Evolutionary conservation across 1,140 invertebrate species (phyloP).

Genomic region (Octopus sinensis): DNA sequence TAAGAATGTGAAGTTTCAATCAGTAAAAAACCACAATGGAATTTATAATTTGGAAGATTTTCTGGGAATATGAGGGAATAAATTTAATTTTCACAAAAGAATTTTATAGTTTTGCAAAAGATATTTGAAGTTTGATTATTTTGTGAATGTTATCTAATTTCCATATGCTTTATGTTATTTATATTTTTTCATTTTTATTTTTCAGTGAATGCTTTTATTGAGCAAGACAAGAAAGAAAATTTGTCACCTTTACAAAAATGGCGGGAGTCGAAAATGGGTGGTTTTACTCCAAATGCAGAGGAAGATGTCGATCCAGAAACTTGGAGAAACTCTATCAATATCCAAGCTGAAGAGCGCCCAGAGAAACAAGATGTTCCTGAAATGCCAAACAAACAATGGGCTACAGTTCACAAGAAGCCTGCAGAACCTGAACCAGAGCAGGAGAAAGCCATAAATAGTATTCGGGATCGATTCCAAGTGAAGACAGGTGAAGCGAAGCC

Average conservation of each 20-base stretch:
- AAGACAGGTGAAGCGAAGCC: slow-evolving; percentile 11
- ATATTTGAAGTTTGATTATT: too few relatives aligned
- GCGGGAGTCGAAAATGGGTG: background rate
- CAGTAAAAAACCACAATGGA: too few relatives aligned
- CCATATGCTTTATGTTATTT: too few relatives aligned
- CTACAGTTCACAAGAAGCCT: background rate
- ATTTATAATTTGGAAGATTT: too few relatives aligned
- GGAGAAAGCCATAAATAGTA: background rate
- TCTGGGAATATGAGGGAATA: too few relatives aligned
- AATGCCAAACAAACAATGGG: background rate
- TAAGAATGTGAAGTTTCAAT: too few relatives aligned
- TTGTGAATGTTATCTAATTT: too few relatives aligned
- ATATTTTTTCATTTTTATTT: background rate
- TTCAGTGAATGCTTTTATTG: background rate
- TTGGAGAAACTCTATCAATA: background rate
- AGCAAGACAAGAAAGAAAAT: slow-evolving; percentile 8
- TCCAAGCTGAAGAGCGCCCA: background rate
- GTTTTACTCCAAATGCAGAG: background rate
- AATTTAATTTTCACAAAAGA: too few relatives aligned
- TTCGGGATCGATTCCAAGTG: slow-evolving; percentile 13
- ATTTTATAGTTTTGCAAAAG: too few relatives aligned
- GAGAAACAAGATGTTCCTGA: background rate
- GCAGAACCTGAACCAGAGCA: background rate
- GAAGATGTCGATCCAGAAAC: background rate
- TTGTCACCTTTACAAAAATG: background rate